These are phyloP conservation scores for Chrysodeixis includens DNA, from an alignment of 2,888 invertebrate species.

Conservation along the genomic window DNA sequence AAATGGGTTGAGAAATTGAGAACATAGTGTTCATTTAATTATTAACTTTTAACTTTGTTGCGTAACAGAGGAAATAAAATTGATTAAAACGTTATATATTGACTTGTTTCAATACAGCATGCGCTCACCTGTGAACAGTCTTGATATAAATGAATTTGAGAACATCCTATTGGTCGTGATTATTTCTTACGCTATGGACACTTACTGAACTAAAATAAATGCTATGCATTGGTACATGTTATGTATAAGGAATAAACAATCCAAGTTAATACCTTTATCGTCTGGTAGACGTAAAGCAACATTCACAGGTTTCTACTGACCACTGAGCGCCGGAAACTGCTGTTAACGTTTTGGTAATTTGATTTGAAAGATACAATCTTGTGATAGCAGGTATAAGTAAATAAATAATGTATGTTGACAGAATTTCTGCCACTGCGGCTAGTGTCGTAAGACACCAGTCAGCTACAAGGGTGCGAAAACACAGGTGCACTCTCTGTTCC, in stretches of 20 bases:
- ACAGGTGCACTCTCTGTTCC: too few species aligned
- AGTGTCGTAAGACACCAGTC: too few species aligned
- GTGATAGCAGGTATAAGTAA: too few species aligned
- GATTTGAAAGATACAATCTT: too few species aligned
- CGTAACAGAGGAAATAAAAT: too few species aligned
- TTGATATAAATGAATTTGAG: slow-evolving; percentile 16
- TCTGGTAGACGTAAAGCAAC: slow-evolving; percentile 25
- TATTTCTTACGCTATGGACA: slow-evolving; percentile 32
- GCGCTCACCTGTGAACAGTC: slow-evolving; percentile 23
- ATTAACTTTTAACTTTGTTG: not conserved
- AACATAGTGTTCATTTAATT: too few species aligned
- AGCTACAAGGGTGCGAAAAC: too few species aligned
- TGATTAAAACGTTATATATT: not conserved
- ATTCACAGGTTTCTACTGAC: slow-evolving; percentile 22
- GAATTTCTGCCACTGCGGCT: too few species aligned
- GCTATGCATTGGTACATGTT: slow-evolving; percentile 50
- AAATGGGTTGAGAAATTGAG: not conserved
- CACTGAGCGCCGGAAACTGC: not conserved
- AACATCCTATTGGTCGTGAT: slow-evolving; percentile 44
- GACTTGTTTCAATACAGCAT: not conserved
- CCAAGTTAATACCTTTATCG: slow-evolving; percentile 22
- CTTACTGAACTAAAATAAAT: slow-evolving; percentile 52
- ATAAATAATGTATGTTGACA: too few species aligned
- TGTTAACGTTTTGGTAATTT: too few species aligned
- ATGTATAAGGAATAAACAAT: slow-evolving; percentile 19